Base-by-base conservation (phyloP, 1,140 invertebrate species). In the Megalopta genalis region DNA sequence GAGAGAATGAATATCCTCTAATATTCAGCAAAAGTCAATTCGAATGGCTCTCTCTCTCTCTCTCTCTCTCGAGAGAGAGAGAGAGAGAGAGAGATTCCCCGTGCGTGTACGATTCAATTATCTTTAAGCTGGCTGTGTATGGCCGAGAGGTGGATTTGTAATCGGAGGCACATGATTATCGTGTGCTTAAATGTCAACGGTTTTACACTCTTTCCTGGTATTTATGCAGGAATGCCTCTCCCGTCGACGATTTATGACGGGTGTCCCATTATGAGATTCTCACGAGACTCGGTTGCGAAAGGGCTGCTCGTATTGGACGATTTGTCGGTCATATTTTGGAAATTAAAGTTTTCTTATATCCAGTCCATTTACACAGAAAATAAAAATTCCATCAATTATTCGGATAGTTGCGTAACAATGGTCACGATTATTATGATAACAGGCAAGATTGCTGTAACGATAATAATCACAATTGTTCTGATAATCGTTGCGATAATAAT, bases 141-240 rank as follows among this genome's bases (percentile, higher is more conserved):
- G 60, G 14, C 27, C 23, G 10, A 16, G 23, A 49, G 32, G 25
- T 27, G 76, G 59, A 79, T 89, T 74, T 81, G 82, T 88, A 90
- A 90, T 88, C 77, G 76, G 46, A 71, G 49, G 83, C 68, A 83
- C 73, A 79, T 88, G 81, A 91, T 90, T 90, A 90, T 90, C 84
- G 77, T 79, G 62, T 72, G 82, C 77, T 86, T 90, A 91, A 91
- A 91, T 91, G 89, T 87, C 90, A 91, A 88, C 87, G 86, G 86
- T 91, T 83, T 90, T 88, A 86, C 27, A 73, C 54, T 84, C 84
- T 83, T 84, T 79, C 68, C 14, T 46, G 67, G 59, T 86, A 81
- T 84, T 87, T 86, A 86, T 84, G 78, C 84, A 81, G 60, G 71
- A 76, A 86, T 85, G 77, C 70, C 67, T 86, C 68, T 80, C 77